phyloP scores from a whole-genome alignment of 1,140 invertebrate species.

The Paraescarpia echinospica region DNA sequence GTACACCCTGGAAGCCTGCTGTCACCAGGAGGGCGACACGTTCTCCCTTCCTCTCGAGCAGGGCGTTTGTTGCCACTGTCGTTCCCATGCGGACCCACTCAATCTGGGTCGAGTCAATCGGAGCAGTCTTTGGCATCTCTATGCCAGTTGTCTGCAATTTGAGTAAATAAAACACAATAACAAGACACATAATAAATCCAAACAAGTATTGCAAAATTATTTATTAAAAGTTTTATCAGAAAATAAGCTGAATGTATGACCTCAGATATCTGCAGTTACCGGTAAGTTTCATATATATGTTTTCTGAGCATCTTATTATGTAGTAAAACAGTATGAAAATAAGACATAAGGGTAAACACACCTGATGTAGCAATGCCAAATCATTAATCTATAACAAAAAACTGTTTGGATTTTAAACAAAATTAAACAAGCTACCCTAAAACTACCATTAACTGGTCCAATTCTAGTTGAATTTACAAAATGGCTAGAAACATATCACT shows the following conservation, averaged over 20 bases:
- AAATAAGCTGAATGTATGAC: no score
- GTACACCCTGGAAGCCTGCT: conserved; percentile 85
- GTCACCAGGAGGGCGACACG: conserved; percentile 91
- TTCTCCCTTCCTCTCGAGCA: conserved; percentile 95
- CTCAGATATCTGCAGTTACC: no score
- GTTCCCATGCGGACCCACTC: conserved; percentile 98
- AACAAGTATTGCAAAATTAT: neutral
- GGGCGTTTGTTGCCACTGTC: conserved; percentile 97
- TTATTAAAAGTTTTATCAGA: neutral
- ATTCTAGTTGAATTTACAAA: neutral
- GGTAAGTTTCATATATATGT: no score
- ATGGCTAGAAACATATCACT: neutral
- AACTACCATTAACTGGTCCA: neutral
- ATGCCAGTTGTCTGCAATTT: neutral
- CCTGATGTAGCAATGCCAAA: no score
- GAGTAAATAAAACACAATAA: neutral
- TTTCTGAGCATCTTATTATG: no score
- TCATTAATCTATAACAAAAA: no score
- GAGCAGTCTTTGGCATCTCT: conserved; percentile 20
- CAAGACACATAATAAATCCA: neutral
- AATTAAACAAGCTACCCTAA: no score
- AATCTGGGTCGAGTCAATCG: conserved; percentile 56
- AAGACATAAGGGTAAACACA: no score
- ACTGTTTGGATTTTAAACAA: no score
- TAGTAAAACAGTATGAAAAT: no score